phyloP scores from a whole-genome alignment of 2,113 vertebrate genomes.

The Phocoena sinus region DNA sequence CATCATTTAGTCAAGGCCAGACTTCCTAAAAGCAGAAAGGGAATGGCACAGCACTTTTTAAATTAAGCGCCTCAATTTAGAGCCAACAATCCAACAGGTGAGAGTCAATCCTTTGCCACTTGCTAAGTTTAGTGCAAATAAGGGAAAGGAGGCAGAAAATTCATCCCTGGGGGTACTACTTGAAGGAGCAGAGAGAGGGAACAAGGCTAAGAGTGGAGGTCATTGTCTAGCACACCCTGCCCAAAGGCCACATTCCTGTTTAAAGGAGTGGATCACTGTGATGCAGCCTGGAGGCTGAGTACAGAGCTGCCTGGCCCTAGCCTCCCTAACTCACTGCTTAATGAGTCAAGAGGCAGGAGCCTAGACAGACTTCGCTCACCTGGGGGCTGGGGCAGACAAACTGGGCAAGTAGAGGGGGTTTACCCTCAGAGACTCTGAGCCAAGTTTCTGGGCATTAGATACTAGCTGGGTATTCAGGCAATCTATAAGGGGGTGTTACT shows the following conservation, averaged over 20 bases:
- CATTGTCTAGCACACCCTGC: neutral
- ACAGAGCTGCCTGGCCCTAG: neutral
- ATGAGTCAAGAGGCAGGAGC: neutral
- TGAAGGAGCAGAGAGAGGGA: neutral
- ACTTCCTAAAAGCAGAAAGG: neutral
- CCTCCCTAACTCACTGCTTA: neutral
- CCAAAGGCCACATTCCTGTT: neutral
- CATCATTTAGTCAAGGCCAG: neutral
- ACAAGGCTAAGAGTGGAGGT: neutral
- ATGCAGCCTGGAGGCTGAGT: neutral
- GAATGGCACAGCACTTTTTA: neutral
- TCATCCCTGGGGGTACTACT: neutral
- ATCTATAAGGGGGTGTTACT: neutral
- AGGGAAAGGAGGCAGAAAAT: neutral
- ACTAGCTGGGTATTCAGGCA: neutral
- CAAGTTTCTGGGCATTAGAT: neutral
- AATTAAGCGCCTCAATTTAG: neutral
- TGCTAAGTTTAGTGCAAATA: neutral
- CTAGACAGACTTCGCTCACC: neutral
- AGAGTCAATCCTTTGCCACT: neutral
- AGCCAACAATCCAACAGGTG: neutral
- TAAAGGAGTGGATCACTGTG: neutral
- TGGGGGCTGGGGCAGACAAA: neutral
- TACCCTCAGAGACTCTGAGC: neutral
- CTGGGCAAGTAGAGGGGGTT: neutral